Evolutionary conservation across 2,797 vertebrate genomes (phyloP), one percentile per base, ranked within the genome.

Genomic region (Acanthis flammea): DNA sequence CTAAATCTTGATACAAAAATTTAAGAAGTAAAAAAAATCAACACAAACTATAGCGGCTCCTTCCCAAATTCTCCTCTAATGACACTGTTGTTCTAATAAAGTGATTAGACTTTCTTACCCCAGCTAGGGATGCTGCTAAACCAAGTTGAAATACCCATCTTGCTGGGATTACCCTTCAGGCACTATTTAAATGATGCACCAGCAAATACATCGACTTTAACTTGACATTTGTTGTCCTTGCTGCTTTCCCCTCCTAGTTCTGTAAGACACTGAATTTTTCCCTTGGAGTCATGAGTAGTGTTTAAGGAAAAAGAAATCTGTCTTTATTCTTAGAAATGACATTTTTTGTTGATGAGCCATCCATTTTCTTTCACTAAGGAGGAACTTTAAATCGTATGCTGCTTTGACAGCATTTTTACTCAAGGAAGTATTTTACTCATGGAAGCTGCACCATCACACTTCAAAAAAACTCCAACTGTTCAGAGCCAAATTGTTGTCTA

Each of bases 201-300:
- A 96, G 93, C 86, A 95, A 95, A 95, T 96, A 81, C 45, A 97
- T 96, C 86, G 95, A 87, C 91, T 96, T 85, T 94, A 94, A 97
- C 90, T 78, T 93, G 97, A 97, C 97, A 97, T 97, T 97, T 96
- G 94, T 91, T 97, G 97, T 92, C 96, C 95, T 98, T 97, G 88
- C 54, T 97, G 88, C 68, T 93, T 97, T 96, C 77, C 65, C 55
- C n/a, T 82, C 28, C 51, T 63, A 84, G 45, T 86, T 89, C 51
- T 75, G 21, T 62, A 81, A 75, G 73, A 73, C 39, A 88, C 51
- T 85, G 84, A 66, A 30, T 92, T 87, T 93, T 84, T 66, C 60
- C 82, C 78, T 95, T 53, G 79, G 63, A 89, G 76, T 37, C 54
- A 65, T 71, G 44, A 94, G 61, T 71, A 74, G 33, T 7, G 17